These are phyloP conservation scores for Lamprologus speciosus DNA, from an alignment of 2,113 vertebrate genomes.

Conservation along the genomic window DNA sequence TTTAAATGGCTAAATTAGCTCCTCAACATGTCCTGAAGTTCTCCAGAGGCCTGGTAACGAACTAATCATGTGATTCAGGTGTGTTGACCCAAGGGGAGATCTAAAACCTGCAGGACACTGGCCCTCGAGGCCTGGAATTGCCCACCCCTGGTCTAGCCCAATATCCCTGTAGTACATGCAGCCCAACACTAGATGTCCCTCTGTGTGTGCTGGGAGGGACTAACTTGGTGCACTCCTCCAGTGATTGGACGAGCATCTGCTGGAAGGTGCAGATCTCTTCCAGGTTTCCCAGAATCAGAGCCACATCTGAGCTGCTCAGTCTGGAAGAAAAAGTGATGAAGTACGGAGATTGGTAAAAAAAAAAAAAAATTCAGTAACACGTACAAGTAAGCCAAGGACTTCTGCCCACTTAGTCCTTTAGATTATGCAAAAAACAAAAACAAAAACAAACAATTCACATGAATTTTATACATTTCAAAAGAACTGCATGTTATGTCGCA, in stretches of 20 bases:
- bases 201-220: slow-evolving; percentile 46
- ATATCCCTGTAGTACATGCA: neutral
- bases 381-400: neutral
- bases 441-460: neutral
- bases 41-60: too few relatives aligned
- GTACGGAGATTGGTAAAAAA: neutral
- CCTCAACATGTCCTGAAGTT: too few relatives aligned
- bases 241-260: slow-evolving; percentile 91
- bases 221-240: slow-evolving; percentile 97
- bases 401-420: neutral
- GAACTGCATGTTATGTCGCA: neutral
- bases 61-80: too few relatives aligned
- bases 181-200: slow-evolving; percentile 42
- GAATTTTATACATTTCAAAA: neutral
- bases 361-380: neutral
- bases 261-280: slow-evolving; percentile 98
- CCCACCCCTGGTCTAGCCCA: neutral
- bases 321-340: slow-evolving; percentile 54
- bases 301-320: slow-evolving; percentile 77
- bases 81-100: too few relatives aligned
- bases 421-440: neutral
- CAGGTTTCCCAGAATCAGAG: slow-evolving; percentile 89
- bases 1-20: too few relatives aligned
- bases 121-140: too few relatives aligned
- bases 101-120: too few relatives aligned